Evolutionary conservation across 1,140 invertebrate genomes (phyloP), one percentile per base, ranked within the genome.

Genomic region (Danaus melanippus): DNA sequence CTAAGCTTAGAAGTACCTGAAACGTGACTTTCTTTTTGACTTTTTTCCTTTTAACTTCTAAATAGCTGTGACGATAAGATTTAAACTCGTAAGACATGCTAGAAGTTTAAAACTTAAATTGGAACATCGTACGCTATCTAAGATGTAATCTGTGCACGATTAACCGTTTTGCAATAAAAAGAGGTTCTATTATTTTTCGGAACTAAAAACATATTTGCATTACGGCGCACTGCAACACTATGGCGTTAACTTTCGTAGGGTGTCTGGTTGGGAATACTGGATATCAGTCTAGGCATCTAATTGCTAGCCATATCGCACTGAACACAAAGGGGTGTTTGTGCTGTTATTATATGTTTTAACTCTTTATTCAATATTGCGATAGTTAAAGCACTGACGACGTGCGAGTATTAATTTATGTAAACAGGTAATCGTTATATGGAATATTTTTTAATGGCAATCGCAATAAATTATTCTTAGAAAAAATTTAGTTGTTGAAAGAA

Each of bases 261-360:
- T 65, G 61, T 58, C 48, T 53, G 57, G 55, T 57, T 68, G 62
- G 66, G 67, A 66, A 69, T 56, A 56, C 60, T 73, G 64, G 71
- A 74, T 83, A 83, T 81, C 73, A 64, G 67, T 47, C 70, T 64
- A 67, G 68, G 62, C 71, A 80, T 83, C 78, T 85, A 79, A 81
- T 82, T 83, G 78, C 71, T 66, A 50, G 66, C 67, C 56, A 67
- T 58, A 68, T 69, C 64, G 67, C 67, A 74, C 57, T 71, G 61
- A 69, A 65, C 53, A 71, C 64, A 64, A 62, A 44, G 50, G 63
- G 69, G 66, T 70, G 62, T 73, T 67, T 65, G 67, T 68, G 57
- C 66, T 63, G 59, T 73, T 64, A 63, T 63, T 32, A 32, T 32
- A 32, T n/a, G n/a, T n/a, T n/a, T n/a, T n/a, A n/a, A n/a, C n/a